A percentile compares a stretch with the other conserved stretches of the same genome.
phyloP scores from a whole-genome alignment of 2,113 vertebrate species.

The Amia ocellicauda region DNA sequence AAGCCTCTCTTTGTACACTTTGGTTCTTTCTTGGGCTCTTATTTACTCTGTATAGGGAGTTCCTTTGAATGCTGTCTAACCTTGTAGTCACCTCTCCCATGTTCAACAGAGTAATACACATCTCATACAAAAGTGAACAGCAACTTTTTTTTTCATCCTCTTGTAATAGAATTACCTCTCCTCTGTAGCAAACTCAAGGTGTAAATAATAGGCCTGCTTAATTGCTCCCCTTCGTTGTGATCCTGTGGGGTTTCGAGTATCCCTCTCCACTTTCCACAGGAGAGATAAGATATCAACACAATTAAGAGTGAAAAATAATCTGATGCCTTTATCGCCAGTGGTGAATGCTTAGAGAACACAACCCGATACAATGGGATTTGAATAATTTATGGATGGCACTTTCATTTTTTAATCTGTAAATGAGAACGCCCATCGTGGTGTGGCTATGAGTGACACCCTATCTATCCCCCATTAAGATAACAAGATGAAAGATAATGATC shows the following conservation, averaged over 20 bases:
- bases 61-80: constrained; percentile 30
- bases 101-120: constrained; percentile 33
- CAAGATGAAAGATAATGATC: constrained; percentile 74
- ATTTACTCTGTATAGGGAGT: constrained; percentile 37
- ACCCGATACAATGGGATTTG: constrained; percentile 62
- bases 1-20: constrained; percentile 39
- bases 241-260: constrained; percentile 66
- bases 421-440: constrained; percentile 74
- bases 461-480: constrained; percentile 85
- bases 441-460: constrained; percentile 61
- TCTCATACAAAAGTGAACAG: constrained; percentile 35
- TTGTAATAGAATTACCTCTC: constrained; percentile 35
- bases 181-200: constrained; percentile 59
- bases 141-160: constrained; percentile 24
- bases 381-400: constrained; percentile 84
- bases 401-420: constrained; percentile 88
- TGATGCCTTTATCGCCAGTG: constrained; percentile 53
- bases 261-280: constrained; percentile 72
- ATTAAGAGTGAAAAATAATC: constrained; percentile 93
- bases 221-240: constrained; percentile 49
- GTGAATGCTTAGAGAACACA: constrained; percentile 76
- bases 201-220: constrained; percentile 64
- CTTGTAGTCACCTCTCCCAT: constrained; percentile 30
- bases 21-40: constrained; percentile 27
- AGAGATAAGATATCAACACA: constrained; percentile 82